Evolutionary conservation across 92 coral and sea anemone genomes (phyloP).

Genomic region (Phymanthus crucifer): DNA sequence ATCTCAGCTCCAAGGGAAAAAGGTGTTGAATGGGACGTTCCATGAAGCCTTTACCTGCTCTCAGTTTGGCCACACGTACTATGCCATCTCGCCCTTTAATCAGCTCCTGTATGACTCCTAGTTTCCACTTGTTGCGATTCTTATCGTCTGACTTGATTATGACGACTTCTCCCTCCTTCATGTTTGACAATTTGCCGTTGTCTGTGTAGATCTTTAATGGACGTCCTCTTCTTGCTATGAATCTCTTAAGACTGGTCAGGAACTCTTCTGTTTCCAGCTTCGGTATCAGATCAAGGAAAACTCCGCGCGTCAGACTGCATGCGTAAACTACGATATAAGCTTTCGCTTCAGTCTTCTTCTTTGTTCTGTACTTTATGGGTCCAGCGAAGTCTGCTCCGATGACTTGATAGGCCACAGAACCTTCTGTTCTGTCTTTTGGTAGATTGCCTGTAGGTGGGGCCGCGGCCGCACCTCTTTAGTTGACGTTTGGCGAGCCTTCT

Average conservation of each 20-base stretch:
- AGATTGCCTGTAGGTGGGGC: conserved; percentile 27
- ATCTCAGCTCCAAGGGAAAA: neutral
- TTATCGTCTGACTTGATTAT: neutral
- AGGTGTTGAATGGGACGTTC: neutral
- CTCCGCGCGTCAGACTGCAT: conserved; percentile 13
- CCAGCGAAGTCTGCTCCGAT: conserved; percentile 27
- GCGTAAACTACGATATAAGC: conserved; percentile 14
- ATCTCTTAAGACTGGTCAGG: neutral
- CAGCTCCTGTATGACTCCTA: neutral
- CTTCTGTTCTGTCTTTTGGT: conserved; percentile 12
- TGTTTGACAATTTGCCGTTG: neutral
- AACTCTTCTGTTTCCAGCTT: neutral
- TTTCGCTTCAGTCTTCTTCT: neutral
- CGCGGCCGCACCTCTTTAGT: neutral
- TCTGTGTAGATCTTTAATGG: conserved; percentile 1
- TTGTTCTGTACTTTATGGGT: neutral
- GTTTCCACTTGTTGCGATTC: too few relatives aligned
- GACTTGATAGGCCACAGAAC: conserved; percentile 7
- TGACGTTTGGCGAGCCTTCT: conserved; percentile 13
- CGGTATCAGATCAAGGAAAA: conserved; percentile 1
- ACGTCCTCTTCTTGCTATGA: neutral
- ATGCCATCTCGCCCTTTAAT: neutral
- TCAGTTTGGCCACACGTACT: neutral
- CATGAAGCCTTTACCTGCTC: neutral
- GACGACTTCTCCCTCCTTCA: neutral